phyloP scores from a whole-genome alignment of 1,140 invertebrate species.

The Pseudomyrmex dendroicus region DNA sequence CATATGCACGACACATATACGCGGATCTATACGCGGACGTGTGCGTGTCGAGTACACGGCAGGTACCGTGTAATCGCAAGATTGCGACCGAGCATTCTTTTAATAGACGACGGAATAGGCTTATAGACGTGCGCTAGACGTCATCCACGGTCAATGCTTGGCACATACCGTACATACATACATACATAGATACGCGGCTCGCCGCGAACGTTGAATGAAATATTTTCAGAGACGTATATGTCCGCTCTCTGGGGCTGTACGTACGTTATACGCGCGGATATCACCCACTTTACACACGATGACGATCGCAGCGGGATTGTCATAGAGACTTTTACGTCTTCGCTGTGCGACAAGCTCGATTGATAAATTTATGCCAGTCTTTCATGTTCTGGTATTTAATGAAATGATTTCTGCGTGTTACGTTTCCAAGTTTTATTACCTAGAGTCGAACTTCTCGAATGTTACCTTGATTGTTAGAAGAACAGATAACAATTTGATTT shows the following conservation, averaged over 20 bases:
- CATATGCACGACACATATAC: slow-evolving; percentile 27
- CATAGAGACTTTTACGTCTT: neutral
- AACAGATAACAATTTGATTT: no score
- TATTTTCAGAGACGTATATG: slow-evolving; percentile 69
- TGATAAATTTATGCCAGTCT: no score
- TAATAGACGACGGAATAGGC: slow-evolving; percentile 76
- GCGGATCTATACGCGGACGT: neutral
- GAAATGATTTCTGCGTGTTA: no score
- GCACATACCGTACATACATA: slow-evolving; percentile 58
- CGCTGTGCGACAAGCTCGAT: no score
- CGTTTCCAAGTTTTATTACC: no score
- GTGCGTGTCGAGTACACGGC: neutral
- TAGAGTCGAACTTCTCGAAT: no score
- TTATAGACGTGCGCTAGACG: slow-evolving; percentile 79
- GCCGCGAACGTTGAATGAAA: slow-evolving; percentile 75
- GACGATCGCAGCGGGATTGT: neutral
- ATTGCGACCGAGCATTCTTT: slow-evolving; percentile 70
- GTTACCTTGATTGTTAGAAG: no score
- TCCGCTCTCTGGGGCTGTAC: neutral
- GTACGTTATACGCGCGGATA: neutral
- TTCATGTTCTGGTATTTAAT: no score
- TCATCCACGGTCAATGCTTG: slow-evolving; percentile 79
- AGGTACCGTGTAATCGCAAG: slow-evolving; percentile 63
- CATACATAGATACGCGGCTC: slow-evolving; percentile 3
- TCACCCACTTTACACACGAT: neutral